Conservation (phyloP, 2,888 invertebrate genomes). For the Trichogramma evanescens region DNA sequence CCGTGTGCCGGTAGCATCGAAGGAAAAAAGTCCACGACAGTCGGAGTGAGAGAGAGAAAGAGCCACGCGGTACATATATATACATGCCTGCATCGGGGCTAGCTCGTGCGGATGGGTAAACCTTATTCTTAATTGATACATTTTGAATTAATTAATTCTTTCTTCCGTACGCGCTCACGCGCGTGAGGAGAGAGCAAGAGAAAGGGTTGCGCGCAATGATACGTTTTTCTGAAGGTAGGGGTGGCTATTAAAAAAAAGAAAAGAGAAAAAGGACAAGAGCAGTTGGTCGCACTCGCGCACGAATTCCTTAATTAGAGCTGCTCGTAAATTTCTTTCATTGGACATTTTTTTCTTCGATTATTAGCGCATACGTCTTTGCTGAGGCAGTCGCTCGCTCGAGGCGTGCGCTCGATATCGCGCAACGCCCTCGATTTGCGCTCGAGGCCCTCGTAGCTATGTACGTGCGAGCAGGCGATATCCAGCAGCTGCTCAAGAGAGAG, state of each 20-base stretch:
- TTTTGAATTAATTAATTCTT: constrained; percentile 48
- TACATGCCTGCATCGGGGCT: constrained; percentile 8
- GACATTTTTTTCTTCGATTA: constrained; percentile 48
- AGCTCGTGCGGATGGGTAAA: constrained; percentile 41
- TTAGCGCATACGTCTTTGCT: constrained; percentile 45
- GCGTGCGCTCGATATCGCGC: constrained; percentile 35
- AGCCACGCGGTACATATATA: not conserved
- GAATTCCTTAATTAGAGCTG: constrained; percentile 45
- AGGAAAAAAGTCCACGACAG: not conserved
- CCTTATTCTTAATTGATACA: constrained; percentile 49
- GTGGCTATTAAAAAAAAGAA: constrained; percentile 21
- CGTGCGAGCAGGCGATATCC: too few species aligned
- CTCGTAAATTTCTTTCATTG: constrained; percentile 48
- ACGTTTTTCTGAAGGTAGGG: constrained; percentile 4
- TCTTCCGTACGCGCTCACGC: constrained; percentile 27
- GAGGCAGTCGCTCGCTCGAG: constrained; percentile 22
- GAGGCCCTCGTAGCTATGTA: too few species aligned
- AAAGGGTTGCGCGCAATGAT: constrained; percentile 28
- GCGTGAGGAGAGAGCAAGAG: constrained; percentile 20
- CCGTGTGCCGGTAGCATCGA: not conserved
- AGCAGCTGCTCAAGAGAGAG: too few species aligned
- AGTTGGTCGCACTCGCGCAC: constrained; percentile 25
- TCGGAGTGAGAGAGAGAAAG: constrained; percentile 3
- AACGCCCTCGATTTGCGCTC: too few species aligned
- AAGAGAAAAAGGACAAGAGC: constrained; percentile 24